Evolutionary conservation across 2,797 vertebrate species (phyloP), one percentile per base, ranked within the genome.

Genomic region (Myotis pilosus): DNA sequence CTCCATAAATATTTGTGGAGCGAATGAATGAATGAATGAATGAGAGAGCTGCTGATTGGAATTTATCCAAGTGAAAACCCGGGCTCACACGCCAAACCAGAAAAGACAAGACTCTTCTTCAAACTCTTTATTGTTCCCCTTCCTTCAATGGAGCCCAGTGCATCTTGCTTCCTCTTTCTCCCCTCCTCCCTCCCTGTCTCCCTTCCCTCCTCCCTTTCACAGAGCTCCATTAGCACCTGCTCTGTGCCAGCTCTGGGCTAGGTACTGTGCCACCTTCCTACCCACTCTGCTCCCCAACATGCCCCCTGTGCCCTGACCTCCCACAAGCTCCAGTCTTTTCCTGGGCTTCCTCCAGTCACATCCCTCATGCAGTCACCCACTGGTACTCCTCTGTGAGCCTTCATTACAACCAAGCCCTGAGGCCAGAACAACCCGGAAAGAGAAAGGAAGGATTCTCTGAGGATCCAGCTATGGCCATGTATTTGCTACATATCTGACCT

Each of bases 1-100:
- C 10, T 41, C 76, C 57, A 49, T 80, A 89, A 60, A 57, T 94
- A 69, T 93, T 47, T 92, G 64, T 44, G 62, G 82, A 75, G 76
- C 30, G 28, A 28, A 28, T 12, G 57, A 60, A 60, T 11, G 57
- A 28, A 60, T 11, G 4, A 60, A 28, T 2, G 25, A 38, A 69
- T 60, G 44, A 84, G 62, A 85, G 1, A 36, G 41, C 78, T 78
- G 69, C 51, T 72, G 49, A 8, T 68, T 5, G 41, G 60, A 81
- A 66, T 41, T 71, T 49, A 89, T 71, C 33, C 41, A n/a, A 80
- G 6, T 44, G 38, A 81, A 88, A 76, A 80, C 13, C 19, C 30
- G 51, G 57, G 36, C 38, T 92, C 72, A 15, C 68, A 88, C n/a
- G 64, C 49, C 57, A 83, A 94, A 95, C 19, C 13, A 51, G 30